Percentiles rank a stretch among this genome's conserved stretches.
Conservation (phyloP, 2,797 vertebrate genomes). For the Eremophila alpestris region DNA sequence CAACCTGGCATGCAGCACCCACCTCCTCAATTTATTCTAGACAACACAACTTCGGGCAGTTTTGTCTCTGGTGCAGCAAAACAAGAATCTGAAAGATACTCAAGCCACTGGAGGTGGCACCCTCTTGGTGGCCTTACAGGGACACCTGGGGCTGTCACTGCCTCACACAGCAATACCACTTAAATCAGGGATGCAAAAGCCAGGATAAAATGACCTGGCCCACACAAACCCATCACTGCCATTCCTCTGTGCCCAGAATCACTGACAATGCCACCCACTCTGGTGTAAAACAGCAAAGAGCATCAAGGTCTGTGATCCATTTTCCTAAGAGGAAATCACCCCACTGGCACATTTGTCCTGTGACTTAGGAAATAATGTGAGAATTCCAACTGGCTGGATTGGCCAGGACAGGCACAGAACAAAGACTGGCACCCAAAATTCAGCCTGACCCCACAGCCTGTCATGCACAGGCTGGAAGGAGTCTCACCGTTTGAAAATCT, state of each 20-base stretch:
- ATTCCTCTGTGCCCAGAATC: background rate
- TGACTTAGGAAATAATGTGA: rapidly evolving
- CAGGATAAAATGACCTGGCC: background rate
- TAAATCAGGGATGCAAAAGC: background rate
- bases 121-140: background rate
- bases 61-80: background rate
- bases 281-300: background rate
- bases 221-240: background rate
- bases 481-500: background rate
- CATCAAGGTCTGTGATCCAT: background rate
- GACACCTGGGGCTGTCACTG: background rate
- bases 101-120: background rate
- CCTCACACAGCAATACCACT: background rate
- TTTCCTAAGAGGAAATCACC: background rate
- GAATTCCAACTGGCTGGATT: background rate
- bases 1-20: background rate
- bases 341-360: background rate
- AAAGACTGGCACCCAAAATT: background rate
- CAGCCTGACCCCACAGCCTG: background rate
- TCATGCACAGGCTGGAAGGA: background rate
- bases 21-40: background rate
- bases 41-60: background rate
- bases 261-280: background rate
- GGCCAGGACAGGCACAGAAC: background rate
- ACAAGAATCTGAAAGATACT: background rate